A percentile compares a stretch with the other conserved stretches of the same genome.
Evolutionary conservation across 1,140 invertebrate genomes (phyloP).

Genomic region (Agraylea sexmaculata): DNA sequence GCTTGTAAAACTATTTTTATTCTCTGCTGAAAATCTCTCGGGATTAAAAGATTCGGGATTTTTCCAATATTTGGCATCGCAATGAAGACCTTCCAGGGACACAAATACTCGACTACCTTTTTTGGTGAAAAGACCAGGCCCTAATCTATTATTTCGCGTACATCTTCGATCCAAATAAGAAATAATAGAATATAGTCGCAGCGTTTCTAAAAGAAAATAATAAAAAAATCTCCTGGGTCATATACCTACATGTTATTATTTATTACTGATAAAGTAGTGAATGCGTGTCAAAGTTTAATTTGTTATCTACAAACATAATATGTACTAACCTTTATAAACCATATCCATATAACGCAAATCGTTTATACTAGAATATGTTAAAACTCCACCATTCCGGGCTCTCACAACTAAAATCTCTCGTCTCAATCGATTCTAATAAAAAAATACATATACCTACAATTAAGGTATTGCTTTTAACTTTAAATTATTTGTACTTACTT

Average conservation of each 20-base stretch:
- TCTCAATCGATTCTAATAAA: no score
- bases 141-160: conserved; percentile 1
- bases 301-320: background rate
- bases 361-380: background rate
- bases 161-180: conserved; percentile 7
- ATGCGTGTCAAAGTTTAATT: background rate
- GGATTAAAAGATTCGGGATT: background rate
- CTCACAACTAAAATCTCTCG: no score
- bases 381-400: no score
- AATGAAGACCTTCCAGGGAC: background rate
- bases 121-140: conserved; percentile 1
- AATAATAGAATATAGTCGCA: conserved; percentile 4
- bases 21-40: no score
- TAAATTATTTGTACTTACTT: no score
- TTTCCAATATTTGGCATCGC: background rate
- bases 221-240: no score
- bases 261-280: background rate
- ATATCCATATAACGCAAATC: conserved; percentile 7
- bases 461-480: no score
- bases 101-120: conserved; percentile 10
- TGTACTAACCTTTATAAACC: conserved; percentile 5
- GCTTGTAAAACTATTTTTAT: no score
- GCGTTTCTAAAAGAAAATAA: conserved; percentile 6
- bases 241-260: no score
- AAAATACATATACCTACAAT: no score